Conservation (phyloP, 2,113 vertebrate species). For the Perognathus longimembris region DNA sequence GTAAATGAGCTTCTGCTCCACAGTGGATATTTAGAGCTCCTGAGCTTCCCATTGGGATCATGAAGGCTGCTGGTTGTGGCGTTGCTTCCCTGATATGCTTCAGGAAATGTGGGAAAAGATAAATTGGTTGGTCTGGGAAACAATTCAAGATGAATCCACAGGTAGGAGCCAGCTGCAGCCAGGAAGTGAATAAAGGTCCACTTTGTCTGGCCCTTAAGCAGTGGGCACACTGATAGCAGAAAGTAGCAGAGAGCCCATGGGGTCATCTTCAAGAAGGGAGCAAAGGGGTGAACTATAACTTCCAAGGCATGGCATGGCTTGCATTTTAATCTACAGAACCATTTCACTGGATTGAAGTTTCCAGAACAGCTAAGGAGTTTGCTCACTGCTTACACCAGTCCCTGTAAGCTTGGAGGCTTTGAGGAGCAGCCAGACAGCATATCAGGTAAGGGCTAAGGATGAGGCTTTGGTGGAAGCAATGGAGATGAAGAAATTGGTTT, state of each 20-base stretch:
- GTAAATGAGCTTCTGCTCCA: not conserved
- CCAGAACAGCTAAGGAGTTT: not conserved
- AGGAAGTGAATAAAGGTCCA: conserved; percentile 46
- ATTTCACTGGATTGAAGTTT: not conserved
- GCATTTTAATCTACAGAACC: not conserved
- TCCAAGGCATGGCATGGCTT: not conserved
- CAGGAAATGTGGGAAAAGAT: conserved; percentile 23
- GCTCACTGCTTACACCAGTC: not conserved
- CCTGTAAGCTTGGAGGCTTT: not conserved
- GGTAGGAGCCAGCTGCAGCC: conserved; percentile 29
- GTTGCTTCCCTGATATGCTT: conserved; percentile 49
- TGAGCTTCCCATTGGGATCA: not conserved
- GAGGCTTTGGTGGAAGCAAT: not conserved
- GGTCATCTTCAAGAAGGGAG: not conserved
- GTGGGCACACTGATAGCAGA: not conserved
- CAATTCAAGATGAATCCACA: conserved; percentile 37
- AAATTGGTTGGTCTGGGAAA: conserved; percentile 62
- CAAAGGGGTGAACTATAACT: not conserved
- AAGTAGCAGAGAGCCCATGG: conserved; percentile 7
- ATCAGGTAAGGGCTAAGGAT: not conserved
- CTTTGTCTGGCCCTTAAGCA: not conserved
- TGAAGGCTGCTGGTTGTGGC: not conserved
- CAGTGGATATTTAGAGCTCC: not conserved
- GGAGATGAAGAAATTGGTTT: not conserved
- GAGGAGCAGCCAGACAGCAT: not conserved